Conservation (phyloP, 2,888 invertebrate genomes). For the Toxonevra muliebris region DNA sequence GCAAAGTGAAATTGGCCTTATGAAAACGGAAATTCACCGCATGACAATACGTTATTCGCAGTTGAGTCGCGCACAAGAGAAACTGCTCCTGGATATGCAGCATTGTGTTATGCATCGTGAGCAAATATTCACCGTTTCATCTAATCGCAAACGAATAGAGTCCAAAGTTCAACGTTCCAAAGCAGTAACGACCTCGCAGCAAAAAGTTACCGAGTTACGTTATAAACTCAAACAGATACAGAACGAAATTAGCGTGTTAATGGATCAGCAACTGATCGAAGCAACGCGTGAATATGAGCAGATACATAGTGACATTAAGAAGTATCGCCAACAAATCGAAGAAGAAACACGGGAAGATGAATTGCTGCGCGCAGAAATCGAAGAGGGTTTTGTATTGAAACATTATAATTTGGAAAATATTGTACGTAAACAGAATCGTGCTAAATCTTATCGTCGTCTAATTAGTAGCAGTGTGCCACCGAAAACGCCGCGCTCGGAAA, state of each 20-base stretch:
- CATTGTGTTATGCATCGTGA: conserved; percentile 73
- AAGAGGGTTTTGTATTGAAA: conserved; percentile 60
- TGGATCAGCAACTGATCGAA: conserved; percentile 51
- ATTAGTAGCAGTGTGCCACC: conserved; percentile 59
- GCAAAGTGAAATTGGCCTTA: conserved; percentile 77
- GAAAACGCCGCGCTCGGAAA: conserved; percentile 61
- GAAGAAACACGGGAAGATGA: conserved; percentile 43
- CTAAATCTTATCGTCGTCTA: conserved; percentile 69
- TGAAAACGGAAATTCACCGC: conserved; percentile 83
- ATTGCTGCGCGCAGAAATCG: conserved; percentile 60
- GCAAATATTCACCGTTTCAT: conserved; percentile 70
- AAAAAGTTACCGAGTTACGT: conserved; percentile 70
- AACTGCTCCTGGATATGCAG: conserved; percentile 71
- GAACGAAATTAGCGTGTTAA: conserved; percentile 54
- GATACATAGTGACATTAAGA: conserved; percentile 50
- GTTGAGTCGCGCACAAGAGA: conserved; percentile 61
- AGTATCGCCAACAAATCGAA: conserved; percentile 43
- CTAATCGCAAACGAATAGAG: conserved; percentile 68
- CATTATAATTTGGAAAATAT: conserved; percentile 68
- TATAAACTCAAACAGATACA: conserved; percentile 69
- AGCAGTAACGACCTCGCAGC: conserved; percentile 64
- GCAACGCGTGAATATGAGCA: conserved; percentile 48
- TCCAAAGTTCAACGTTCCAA: conserved; percentile 66
- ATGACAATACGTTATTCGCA: conserved; percentile 74
- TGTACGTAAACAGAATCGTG: conserved; percentile 76